Conservation (phyloP, 2,888 invertebrate genomes). For the Pteria penguin region DNA sequence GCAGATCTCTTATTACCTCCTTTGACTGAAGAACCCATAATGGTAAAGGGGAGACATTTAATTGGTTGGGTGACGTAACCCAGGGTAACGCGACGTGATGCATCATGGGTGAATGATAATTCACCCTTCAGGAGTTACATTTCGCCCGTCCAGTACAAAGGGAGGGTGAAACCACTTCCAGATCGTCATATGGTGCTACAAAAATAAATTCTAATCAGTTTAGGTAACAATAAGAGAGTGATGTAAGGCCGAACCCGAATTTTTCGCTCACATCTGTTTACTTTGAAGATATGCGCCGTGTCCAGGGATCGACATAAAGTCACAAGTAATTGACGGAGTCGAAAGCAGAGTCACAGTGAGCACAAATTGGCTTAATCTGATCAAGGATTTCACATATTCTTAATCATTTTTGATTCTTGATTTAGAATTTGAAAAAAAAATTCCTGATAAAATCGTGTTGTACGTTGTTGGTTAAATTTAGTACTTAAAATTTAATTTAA, state of each 20-base stretch:
- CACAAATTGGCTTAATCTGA: too few relatives aligned
- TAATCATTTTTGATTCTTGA: too few relatives aligned
- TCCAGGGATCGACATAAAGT: neutral
- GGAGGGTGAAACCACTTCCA: neutral
- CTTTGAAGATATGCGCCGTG: neutral
- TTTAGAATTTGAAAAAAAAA: too few relatives aligned
- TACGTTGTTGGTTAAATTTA: too few relatives aligned
- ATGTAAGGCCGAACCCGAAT: neutral
- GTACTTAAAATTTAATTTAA: too few relatives aligned
- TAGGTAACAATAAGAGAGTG: neutral
- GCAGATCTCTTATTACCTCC: constrained; percentile 25
- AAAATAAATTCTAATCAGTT: constrained; percentile 22
- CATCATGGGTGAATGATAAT: constrained; percentile 32
- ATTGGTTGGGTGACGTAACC: constrained; percentile 31
- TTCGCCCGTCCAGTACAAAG: constrained; percentile 1
- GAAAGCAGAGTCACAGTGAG: too few relatives aligned
- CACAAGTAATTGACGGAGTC: too few relatives aligned
- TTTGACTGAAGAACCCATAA: constrained; percentile 26
- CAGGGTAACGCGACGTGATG: constrained; percentile 31
- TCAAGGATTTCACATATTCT: too few relatives aligned
- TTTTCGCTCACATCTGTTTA: neutral
- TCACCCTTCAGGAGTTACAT: constrained; percentile 17
- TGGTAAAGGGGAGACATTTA: constrained; percentile 22
- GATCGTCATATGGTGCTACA: constrained; percentile 29
- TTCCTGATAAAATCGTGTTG: too few relatives aligned